These are phyloP conservation scores for Drosophila parthenogenetica DNA, from an alignment of 2,888 invertebrate genomes.

Conservation along the genomic window DNA sequence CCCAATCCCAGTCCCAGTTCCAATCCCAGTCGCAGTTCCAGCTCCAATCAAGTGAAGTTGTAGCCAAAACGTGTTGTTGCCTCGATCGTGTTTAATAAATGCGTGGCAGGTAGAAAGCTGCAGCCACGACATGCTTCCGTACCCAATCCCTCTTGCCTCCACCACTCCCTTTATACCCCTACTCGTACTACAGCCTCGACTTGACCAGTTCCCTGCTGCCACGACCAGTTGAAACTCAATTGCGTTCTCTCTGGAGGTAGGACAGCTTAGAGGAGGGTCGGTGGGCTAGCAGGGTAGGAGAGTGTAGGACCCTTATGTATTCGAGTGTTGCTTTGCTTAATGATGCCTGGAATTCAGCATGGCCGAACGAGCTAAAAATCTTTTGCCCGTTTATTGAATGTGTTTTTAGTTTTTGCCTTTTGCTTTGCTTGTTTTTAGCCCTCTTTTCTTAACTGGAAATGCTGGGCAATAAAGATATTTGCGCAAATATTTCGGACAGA, in stretches of 20 bases:
- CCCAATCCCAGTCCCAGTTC: constrained; percentile 22
- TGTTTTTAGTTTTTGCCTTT: constrained; percentile 13
- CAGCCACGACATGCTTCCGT: constrained; percentile 24
- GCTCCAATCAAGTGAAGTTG: constrained; percentile 77
- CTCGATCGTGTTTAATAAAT: constrained; percentile 77
- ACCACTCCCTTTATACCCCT: no score
- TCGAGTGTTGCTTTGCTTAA: constrained; percentile 67
- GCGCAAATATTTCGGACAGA: constrained; percentile 55
- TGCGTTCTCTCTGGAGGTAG: constrained; percentile 23
- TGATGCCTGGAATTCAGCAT: constrained; percentile 83
- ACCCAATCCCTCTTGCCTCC: neutral
- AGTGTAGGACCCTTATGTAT: constrained; percentile 70
- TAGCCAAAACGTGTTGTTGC: constrained; percentile 72
- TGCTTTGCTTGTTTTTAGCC: constrained; percentile 4
- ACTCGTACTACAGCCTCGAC: constrained; percentile 29
- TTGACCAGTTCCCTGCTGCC: constrained; percentile 53
- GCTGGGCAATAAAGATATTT: constrained; percentile 77
- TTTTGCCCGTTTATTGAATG: constrained; percentile 61
- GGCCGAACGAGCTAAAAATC: constrained; percentile 70
- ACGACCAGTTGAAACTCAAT: constrained; percentile 61
- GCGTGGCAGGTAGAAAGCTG: constrained; percentile 76
- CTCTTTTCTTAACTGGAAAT: constrained; percentile 40
- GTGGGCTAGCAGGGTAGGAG: no score
- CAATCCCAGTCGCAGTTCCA: constrained; percentile 17
- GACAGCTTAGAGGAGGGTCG: neutral